Base-by-base conservation (phyloP, 2,113 vertebrate species). In the Amphilophus citrinellus region DNA sequence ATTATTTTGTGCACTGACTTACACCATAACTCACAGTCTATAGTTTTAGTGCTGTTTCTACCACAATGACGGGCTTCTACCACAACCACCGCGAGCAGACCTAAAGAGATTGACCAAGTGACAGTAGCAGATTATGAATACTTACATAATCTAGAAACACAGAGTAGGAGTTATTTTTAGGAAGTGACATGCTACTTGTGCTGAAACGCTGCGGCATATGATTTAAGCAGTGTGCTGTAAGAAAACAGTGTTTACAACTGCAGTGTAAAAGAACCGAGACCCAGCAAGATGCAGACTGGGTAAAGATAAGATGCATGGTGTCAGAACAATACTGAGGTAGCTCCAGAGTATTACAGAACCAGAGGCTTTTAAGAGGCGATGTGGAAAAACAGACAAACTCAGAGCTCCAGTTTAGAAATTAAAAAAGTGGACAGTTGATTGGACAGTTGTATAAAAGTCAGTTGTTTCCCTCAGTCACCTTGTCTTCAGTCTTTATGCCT, bases 311-410 rank as follows among this genome's bases (percentile, higher is more conserved):
- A 35, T 56, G 66, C 7, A 50, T 24, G 24, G 57, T 24, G 44
- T 17, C 47, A 76, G 24, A 60, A 66, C 35, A 37, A 60, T 50
- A 84, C 37, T 78, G 82, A 78, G 82, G 82, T 84, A 84, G 73
- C 73, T 44, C 73, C 61, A 44, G 61, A 66, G 22, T 15, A 47
- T 27, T 5, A 62, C 22, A 62, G 66, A 61, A 62, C n/a, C 47
- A 37, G 61, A 32, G 15, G 30, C 27, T 73, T 73, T 73, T 73
- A 10, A 56, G 4, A 6, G 20, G 47, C 14, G 27, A 56, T 73
- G 17, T 73, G 66, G 53, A 30, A 73, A 50, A 73, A 56, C 44
- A 73, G 42, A 20, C 47, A 7, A 71, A 71, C 47, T 32, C 66
- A 32, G 66, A 73, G 44, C 66, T 53, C 17, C 24, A 32, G 24